Conservation (phyloP, 2,113 vertebrate genomes). For the Neotragus pygmaeus region DNA sequence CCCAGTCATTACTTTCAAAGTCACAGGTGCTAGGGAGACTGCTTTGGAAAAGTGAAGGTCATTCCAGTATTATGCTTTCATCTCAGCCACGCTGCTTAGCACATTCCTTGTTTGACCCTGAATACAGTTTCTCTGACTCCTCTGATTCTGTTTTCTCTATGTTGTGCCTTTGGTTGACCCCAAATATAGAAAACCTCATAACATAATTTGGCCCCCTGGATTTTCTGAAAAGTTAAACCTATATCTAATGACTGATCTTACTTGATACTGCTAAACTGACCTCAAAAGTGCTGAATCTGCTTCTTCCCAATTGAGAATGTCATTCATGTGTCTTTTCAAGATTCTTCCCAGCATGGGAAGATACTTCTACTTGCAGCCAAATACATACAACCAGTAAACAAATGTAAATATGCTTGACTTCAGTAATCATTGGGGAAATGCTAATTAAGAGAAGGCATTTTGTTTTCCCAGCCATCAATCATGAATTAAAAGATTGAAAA, state of each 20-base stretch:
- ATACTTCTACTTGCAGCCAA: neutral
- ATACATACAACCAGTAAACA: neutral
- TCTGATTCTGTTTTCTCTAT: neutral
- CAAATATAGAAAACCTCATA: neutral
- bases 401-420: neutral
- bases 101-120: neutral
- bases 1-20: neutral
- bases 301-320: neutral
- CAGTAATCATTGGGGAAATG: neutral
- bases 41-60: neutral
- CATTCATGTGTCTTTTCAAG: neutral
- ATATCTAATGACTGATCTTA: neutral
- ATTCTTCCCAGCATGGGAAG: neutral
- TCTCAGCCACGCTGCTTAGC: neutral
- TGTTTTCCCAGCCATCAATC: neutral
- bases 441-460: neutral
- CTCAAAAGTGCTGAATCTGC: neutral
- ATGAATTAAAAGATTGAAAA: neutral
- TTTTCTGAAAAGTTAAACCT: slow-evolving; percentile 1
- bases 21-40: neutral
- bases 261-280: neutral
- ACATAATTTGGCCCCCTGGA: neutral
- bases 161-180: neutral
- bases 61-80: neutral
- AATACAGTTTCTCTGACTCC: neutral